Evolutionary conservation across 2,888 invertebrate genomes (phyloP).

Genomic region (Strigamia maritima): DNA sequence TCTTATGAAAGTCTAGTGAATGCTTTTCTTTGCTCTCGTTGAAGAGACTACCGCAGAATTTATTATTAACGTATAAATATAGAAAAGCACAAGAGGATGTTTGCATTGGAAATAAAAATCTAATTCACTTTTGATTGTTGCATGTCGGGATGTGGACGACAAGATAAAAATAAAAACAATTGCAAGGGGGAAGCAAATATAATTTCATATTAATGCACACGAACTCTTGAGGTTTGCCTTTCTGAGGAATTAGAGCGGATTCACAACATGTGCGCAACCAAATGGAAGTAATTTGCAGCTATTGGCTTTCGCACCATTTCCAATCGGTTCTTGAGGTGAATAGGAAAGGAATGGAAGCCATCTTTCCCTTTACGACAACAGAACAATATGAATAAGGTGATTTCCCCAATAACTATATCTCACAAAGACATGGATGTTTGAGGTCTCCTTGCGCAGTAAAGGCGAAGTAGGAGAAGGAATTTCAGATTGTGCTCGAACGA

Average conservation of each 20-base stretch:
- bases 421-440: conserved; percentile 19
- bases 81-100: neutral
- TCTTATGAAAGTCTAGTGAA: neutral
- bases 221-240: conserved; percentile 4
- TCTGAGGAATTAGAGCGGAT: conserved; percentile 4
- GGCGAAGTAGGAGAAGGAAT: neutral
- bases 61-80: neutral
- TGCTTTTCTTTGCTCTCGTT: neutral
- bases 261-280: conserved; percentile 4
- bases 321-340: neutral
- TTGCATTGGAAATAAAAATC: neutral
- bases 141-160: neutral
- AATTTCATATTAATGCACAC: neutral
- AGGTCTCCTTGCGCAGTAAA: neutral
- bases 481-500: conserved; percentile 20
- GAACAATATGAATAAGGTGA: conserved; percentile 36
- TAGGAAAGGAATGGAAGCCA: conserved; percentile 27
- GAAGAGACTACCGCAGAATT: neutral
- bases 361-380: conserved; percentile 34
- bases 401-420: conserved; percentile 34
- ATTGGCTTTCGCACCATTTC: neutral
- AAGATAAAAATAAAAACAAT: neutral
- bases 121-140: neutral
- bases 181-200: neutral
- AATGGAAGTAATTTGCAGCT: neutral